Conservation (phyloP, 2,797 vertebrate species). For the Diglossa cyanea region DNA sequence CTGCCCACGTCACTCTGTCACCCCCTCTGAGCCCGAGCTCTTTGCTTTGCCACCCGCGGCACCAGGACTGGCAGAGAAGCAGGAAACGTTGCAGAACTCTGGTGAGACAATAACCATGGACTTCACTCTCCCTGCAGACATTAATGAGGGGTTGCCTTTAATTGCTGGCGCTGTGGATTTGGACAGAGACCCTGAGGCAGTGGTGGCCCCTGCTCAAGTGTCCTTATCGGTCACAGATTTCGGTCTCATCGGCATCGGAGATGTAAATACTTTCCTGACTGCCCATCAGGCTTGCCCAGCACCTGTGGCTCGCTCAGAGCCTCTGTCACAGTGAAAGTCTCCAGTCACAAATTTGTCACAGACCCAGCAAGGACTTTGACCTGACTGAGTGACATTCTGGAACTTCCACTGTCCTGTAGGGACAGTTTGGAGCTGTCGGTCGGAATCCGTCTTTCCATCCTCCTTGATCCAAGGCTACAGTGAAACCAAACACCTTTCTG, state of each 20-base stretch:
- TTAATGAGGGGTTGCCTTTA: conserved; percentile 68
- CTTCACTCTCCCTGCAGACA: conserved; percentile 72
- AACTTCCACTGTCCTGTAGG: not conserved
- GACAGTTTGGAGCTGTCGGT: conserved; percentile 37
- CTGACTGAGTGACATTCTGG: conserved; percentile 41
- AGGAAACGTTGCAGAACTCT: conserved; percentile 28
- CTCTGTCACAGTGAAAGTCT: conserved; percentile 80
- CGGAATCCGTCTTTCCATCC: conserved; percentile 35
- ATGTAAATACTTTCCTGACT: conserved; percentile 80
- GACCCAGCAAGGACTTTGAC: conserved; percentile 41
- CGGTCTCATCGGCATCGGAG: conserved; percentile 78
- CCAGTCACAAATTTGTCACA: not conserved
- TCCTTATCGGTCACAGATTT: conserved; percentile 81
- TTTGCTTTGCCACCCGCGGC: conserved; percentile 70
- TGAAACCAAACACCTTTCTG: conserved; percentile 56
- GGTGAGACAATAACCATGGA: conserved; percentile 78
- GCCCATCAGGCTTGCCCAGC: conserved; percentile 70
- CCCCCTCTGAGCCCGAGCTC: conserved; percentile 65
- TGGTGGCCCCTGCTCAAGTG: conserved; percentile 73
- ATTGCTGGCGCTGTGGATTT: conserved; percentile 62
- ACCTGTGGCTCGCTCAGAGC: conserved; percentile 69
- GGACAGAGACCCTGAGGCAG: conserved; percentile 62
- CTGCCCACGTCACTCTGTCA: not conserved
- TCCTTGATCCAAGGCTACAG: conserved; percentile 54
- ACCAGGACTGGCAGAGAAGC: conserved; percentile 67